These are phyloP conservation scores for Protobothrops flavoviridis DNA, from an alignment of 2,113 vertebrate genomes.

Conservation along the genomic window DNA sequence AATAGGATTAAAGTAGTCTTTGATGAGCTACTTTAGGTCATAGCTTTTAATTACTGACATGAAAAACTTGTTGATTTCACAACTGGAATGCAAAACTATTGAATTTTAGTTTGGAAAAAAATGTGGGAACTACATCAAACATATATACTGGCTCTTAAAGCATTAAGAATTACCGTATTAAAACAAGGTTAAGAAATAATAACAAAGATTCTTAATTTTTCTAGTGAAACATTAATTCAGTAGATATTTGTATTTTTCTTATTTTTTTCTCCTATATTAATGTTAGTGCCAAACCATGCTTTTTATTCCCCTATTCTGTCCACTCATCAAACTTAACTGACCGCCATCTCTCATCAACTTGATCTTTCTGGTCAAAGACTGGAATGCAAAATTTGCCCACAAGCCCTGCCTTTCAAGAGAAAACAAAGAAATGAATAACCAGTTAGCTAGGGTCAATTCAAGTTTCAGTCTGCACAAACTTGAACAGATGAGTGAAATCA, in stretches of 20 bases:
- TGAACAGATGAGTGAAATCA: conserved; percentile 11
- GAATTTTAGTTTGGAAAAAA: not conserved
- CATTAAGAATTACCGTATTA: not conserved
- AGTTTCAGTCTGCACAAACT: conserved; percentile 3
- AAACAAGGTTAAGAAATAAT: not conserved
- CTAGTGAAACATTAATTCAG: not conserved
- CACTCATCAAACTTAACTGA: not conserved
- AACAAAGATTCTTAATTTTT: not conserved
- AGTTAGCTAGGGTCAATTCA: not conserved
- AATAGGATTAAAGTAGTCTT: not conserved
- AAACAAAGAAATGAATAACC: conserved; percentile 16
- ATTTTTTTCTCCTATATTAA: not conserved
- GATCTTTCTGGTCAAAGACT: not conserved
- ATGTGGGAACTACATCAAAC: not conserved
- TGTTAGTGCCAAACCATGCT: not conserved
- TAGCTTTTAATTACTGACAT: not conserved
- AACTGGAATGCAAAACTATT: not conserved
- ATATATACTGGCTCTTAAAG: not conserved
- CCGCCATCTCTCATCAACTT: not conserved
- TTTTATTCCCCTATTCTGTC: not conserved
- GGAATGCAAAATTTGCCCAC: not conserved
- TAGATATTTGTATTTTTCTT: not conserved
- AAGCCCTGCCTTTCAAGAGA: conserved; percentile 18
- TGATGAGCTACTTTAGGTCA: not conserved
- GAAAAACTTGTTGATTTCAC: not conserved